These are phyloP conservation scores for Crotalus horridus DNA, from an alignment of 2,113 vertebrate species.

Conservation along the genomic window DNA sequence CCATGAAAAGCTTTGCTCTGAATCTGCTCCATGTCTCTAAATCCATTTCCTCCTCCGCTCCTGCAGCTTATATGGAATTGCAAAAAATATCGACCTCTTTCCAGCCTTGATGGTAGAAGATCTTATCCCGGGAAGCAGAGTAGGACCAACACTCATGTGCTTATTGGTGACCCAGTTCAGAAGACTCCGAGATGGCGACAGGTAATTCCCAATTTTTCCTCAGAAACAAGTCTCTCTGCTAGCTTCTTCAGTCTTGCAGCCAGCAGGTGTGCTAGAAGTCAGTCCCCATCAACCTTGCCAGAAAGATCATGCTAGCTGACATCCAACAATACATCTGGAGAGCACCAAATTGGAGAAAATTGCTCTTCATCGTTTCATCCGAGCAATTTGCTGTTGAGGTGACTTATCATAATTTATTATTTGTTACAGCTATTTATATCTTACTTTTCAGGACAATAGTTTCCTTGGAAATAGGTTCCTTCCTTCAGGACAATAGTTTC, in stretches of 20 bases:
- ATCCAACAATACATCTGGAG: not conserved
- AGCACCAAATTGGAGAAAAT: not conserved
- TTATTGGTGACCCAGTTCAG: conserved; percentile 65
- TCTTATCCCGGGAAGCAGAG: conserved; percentile 66
- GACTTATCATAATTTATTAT: not conserved
- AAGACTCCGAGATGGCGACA: conserved; percentile 71
- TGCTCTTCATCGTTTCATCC: not conserved
- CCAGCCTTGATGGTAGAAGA: conserved; percentile 73
- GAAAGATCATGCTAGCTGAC: not conserved
- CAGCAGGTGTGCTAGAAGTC: not conserved
- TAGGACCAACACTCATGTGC: conserved; percentile 69
- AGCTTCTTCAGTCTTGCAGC: not conserved
- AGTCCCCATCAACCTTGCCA: not conserved
- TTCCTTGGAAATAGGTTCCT: not conserved
- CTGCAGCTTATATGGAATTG: conserved; percentile 68
- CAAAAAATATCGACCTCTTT: conserved; percentile 71
- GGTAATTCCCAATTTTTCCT: conserved; percentile 32
- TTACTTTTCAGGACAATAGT: not conserved
- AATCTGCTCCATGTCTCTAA: not conserved
- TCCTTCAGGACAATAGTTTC: not conserved
- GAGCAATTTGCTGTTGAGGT: not conserved
- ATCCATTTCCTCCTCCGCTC: not conserved
- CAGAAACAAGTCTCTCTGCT: not conserved
- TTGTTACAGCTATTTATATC: not conserved
- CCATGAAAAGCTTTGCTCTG: not conserved